phyloP scores from a whole-genome alignment of 2,797 vertebrate species.

The Natrix natrix region DNA sequence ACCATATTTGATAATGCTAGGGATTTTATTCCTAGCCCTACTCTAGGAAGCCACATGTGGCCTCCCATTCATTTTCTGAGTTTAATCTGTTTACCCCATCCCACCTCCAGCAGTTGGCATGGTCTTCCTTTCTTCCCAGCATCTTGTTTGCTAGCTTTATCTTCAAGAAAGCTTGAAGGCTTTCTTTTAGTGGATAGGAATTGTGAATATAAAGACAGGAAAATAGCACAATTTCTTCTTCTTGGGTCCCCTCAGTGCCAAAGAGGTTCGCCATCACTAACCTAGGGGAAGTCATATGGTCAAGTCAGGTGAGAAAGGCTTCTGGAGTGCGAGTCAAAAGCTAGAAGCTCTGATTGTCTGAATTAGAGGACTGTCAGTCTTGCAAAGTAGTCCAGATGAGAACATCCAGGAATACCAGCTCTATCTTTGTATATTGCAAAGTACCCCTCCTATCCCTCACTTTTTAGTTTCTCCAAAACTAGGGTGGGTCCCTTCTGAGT shows the following conservation, averaged over 20 bases:
- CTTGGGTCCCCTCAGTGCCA: not conserved
- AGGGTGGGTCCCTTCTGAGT: not conserved
- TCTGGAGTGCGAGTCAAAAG: not conserved
- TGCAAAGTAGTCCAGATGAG: not conserved
- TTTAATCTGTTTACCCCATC: not conserved
- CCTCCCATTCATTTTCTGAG: not conserved
- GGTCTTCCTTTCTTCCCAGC: not conserved
- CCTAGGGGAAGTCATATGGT: not conserved
- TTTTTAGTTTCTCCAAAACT: not conserved
- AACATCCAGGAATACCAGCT: not conserved
- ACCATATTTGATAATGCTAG: not conserved
- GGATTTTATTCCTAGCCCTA: not conserved
- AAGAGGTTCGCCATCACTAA: not conserved
- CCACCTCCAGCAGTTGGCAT: not conserved
- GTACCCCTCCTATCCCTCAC: not conserved
- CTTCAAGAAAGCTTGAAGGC: not conserved
- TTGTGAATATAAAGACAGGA: not conserved
- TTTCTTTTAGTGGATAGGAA: not conserved
- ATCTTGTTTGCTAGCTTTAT: not conserved
- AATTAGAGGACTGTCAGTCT: not conserved
- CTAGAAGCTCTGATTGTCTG: not conserved
- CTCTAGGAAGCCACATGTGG: not conserved
- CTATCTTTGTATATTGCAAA: not conserved
- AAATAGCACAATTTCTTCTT: not conserved
- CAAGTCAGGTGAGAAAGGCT: not conserved